phyloP scores from a whole-genome alignment of 2,113 vertebrate species.

The Cercocebus atys region DNA sequence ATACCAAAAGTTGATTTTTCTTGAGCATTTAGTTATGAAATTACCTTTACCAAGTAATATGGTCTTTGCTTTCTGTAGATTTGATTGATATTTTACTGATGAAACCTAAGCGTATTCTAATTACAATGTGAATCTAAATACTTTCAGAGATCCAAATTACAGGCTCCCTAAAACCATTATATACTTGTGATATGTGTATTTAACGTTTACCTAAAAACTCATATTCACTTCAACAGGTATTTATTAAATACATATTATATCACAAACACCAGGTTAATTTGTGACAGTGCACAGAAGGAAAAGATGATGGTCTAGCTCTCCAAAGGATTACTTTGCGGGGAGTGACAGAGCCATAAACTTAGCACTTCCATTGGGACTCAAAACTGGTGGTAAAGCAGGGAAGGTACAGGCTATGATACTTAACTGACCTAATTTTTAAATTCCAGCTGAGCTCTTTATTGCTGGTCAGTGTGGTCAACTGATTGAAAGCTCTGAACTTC shows the following conservation, averaged over 20 bases:
- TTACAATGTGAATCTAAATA: not conserved
- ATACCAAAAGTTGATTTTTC: not conserved
- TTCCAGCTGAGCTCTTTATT: not conserved
- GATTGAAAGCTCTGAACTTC: not conserved
- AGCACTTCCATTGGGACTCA: not conserved
- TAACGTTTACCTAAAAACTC: not conserved
- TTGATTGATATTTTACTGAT: not conserved
- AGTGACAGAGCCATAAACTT: not conserved
- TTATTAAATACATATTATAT: not conserved
- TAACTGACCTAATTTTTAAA: not conserved
- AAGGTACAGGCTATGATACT: not conserved
- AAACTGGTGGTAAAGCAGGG: not conserved
- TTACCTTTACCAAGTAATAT: not conserved
- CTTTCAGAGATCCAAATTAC: not conserved
- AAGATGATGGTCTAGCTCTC: not conserved
- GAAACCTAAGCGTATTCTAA: not conserved
- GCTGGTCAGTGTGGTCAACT: not conserved
- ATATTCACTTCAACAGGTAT: not conserved
- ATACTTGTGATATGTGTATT: not conserved
- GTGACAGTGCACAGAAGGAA: not conserved
- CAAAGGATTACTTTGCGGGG: not conserved
- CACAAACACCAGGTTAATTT: not conserved
- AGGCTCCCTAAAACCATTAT: not conserved
- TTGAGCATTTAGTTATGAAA: not conserved
- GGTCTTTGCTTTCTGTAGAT: not conserved